Evolutionary conservation across 2,113 vertebrate genomes (phyloP).

Genomic region (Scortum barcoo): DNA sequence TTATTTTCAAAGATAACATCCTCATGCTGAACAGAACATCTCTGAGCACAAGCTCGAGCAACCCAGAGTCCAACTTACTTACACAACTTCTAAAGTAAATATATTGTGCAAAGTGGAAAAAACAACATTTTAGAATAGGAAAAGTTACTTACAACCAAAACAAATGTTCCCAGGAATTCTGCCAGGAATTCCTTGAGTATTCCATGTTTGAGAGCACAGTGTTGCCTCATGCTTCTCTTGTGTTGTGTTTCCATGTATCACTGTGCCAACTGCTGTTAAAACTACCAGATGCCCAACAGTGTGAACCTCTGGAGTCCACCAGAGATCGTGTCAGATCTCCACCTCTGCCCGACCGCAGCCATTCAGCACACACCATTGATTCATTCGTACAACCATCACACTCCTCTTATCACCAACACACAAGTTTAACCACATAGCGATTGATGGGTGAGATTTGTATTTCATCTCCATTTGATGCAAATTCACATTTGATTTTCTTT

Average conservation of each 20-base stretch:
- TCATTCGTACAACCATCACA: conserved; percentile 15
- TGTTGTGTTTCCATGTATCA: conserved; percentile 71
- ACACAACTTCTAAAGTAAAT: background rate
- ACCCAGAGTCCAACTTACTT: background rate
- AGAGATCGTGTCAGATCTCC: conserved; percentile 42
- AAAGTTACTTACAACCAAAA: conserved; percentile 91
- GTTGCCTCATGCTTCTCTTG: conserved; percentile 87
- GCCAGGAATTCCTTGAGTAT: conserved; percentile 91
- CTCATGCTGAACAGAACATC: background rate
- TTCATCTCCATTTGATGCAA: background rate
- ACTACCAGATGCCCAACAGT: conserved; percentile 36
- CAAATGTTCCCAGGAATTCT: conserved; percentile 94
- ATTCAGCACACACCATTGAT: conserved; percentile 75
- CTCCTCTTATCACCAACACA: background rate
- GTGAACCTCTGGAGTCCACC: conserved; percentile 49
- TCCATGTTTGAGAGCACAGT: conserved; percentile 88
- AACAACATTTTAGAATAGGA: background rate
- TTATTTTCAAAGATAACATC: background rate
- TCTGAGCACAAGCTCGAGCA: background rate
- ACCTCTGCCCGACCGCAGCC: conserved; percentile 64
- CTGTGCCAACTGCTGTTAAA: conserved; percentile 43
- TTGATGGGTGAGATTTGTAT: background rate
- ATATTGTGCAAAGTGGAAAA: background rate
- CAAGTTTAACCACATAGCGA: background rate
- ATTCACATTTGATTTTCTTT: background rate